phyloP scores from a whole-genome alignment of 2,888 invertebrate genomes.

The Oasisia sp. region DNA sequence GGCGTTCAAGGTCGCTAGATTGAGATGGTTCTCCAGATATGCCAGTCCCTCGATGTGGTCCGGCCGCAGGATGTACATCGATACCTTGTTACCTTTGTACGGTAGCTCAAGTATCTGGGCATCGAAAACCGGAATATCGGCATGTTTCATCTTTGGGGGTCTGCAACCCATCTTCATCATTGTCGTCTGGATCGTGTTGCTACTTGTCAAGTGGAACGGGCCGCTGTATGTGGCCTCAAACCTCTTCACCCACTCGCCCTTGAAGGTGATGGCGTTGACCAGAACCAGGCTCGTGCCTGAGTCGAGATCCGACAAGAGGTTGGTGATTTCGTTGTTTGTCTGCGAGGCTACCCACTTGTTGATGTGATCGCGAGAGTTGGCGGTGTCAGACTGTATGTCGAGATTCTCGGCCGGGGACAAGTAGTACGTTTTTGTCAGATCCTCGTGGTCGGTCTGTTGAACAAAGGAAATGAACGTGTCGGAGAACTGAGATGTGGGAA shows the following conservation, averaged over 20 bases:
- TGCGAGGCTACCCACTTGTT: constrained; percentile 84
- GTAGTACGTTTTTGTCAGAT: not conserved
- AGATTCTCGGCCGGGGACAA: not conserved
- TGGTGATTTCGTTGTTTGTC: constrained; percentile 84
- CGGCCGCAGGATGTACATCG: constrained; percentile 57
- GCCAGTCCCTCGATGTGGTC: constrained; percentile 47
- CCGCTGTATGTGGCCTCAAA: constrained; percentile 67
- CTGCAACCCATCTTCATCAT: not conserved
- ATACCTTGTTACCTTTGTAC: constrained; percentile 68
- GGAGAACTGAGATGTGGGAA: too few relatives aligned
- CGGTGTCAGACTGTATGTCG: constrained; percentile 46
- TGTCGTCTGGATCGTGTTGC: not conserved
- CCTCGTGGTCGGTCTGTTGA: not conserved
- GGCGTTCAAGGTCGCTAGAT: not conserved
- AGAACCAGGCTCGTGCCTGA: constrained; percentile 61
- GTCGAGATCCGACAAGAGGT: constrained; percentile 73
- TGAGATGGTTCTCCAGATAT: constrained; percentile 29
- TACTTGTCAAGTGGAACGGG: not conserved
- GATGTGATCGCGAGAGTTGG: constrained; percentile 69
- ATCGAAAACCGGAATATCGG: constrained; percentile 69
- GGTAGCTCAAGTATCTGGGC: constrained; percentile 81
- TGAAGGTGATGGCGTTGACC: constrained; percentile 68
- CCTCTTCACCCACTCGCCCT: constrained; percentile 64
- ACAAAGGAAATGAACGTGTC: not conserved
- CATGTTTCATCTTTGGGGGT: not conserved